Percentiles rank a stretch among this genome's conserved stretches.
phyloP scores from a whole-genome alignment of 2,797 vertebrate species.

The Prionace glauca region DNA sequence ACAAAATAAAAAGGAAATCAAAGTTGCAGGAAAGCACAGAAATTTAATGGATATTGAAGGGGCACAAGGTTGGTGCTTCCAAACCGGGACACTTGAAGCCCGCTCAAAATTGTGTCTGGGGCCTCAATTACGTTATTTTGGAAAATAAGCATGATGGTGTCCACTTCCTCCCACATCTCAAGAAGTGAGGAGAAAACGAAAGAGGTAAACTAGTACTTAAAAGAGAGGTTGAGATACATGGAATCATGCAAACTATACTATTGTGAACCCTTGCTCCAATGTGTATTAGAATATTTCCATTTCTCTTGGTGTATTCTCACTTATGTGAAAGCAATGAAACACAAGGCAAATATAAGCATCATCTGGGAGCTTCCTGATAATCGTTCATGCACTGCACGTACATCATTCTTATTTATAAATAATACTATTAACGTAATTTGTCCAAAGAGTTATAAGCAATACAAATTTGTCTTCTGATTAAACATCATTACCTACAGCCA shows the following conservation, averaged over 20 bases:
- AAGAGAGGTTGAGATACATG: background rate
- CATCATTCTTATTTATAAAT: background rate
- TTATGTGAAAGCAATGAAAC: background rate
- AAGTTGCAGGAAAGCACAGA: background rate
- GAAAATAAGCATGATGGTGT: background rate
- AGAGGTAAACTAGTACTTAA: no score
- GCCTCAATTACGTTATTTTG: background rate
- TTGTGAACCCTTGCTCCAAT: background rate
- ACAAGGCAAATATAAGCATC: background rate
- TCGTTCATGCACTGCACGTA: background rate
- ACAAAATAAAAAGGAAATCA: background rate
- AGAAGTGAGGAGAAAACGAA: background rate
- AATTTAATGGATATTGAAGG: background rate
- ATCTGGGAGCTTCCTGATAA: background rate
- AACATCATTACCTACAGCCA: background rate
- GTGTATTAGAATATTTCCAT: background rate
- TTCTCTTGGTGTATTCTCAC: background rate
- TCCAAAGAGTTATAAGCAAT: background rate
- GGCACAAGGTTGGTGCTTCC: background rate
- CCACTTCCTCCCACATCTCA: background rate
- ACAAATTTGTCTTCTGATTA: constrained; percentile 3
- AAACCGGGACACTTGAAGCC: background rate
- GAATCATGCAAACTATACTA: background rate
- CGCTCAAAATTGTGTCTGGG: background rate
- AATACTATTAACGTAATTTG: background rate